Evolutionary conservation across 2,888 invertebrate species (phyloP), one percentile per base, ranked within the genome.

Genomic region (Epinotia demarniana): DNA sequence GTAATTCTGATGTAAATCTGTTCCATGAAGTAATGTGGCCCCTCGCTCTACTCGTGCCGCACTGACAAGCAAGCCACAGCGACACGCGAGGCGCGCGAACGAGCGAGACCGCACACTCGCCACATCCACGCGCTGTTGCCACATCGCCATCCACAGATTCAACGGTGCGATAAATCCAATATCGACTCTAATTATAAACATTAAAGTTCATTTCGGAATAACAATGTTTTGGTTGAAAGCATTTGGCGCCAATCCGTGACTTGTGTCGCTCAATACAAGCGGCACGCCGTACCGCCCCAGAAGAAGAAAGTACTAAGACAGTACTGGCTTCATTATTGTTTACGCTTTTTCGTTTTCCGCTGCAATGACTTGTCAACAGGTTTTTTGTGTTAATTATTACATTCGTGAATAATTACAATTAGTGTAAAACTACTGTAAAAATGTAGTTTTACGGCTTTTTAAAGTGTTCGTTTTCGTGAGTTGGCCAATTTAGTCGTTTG

Each of bases 301-400:
- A 53, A 53, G n/a, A n/a, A 53, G 16, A 53, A 53, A n/a, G 53
- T 53, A n/a, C 6, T 53, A 53, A 5, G 53, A n/a, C 53, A 53
- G n/a, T 53, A n/a, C 53, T n/a, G 53, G 0, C 5, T 53, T 53
- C n/a, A n/a, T 39, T 53, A 53, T 8, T n/a, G 8, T 1, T 53
- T 33, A 66, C n/a, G 53, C 27, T n/a, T n/a, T 66, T 55, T 33
- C 9, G 18, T 67, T 67, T 27, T 46, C 13, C 53, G 9, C 2
- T 8, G 2, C 33, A 67, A 8, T 78, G 81, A 79, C 82, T 83
- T 86, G 85, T 85, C 84, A 85, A 86, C 87, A 84, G 82, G 80
- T 82, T 82, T 82, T 81, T 82, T 77, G 81, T 81, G 80, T 80
- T 85, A 85, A 85, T 87, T 84, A 83, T 80, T 57, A 83, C 80